These are phyloP conservation scores for Zophobas morio DNA, from an alignment of 1,140 invertebrate genomes.

Conservation along the genomic window DNA sequence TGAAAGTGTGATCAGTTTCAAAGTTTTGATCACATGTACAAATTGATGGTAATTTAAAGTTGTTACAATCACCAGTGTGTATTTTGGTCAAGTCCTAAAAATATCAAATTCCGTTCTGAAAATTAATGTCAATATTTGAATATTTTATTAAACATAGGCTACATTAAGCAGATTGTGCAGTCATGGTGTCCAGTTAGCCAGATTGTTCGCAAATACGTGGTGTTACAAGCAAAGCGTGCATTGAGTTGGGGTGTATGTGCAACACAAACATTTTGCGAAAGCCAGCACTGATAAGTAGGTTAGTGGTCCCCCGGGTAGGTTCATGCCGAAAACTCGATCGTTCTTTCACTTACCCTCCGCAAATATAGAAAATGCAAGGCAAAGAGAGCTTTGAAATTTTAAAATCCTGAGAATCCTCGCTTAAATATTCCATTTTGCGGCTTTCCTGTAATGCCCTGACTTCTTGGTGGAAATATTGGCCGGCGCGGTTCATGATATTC, in stretches of 20 bases:
- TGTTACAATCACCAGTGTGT: too few species aligned
- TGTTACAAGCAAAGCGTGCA: conserved; percentile 22
- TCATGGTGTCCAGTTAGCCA: too few species aligned
- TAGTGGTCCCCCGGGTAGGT: conserved; percentile 52
- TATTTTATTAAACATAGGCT: too few species aligned
- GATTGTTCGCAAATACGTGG: neutral
- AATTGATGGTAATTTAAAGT: too few species aligned
- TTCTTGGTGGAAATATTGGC: conserved; percentile 52
- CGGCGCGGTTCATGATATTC: conserved; percentile 53
- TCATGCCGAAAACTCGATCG: conserved; percentile 56
- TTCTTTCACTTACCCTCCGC: conserved; percentile 56
- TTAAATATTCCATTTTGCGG: conserved; percentile 58
- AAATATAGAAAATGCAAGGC: conserved; percentile 57
- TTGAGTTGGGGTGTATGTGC: conserved; percentile 13
- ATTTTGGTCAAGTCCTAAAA: too few species aligned
- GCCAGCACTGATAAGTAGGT: conserved; percentile 56
- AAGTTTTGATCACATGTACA: too few species aligned
- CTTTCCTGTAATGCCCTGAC: conserved; percentile 45
- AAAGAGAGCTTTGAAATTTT: conserved; percentile 57
- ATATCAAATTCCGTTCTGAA: too few species aligned
- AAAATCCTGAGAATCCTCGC: conserved; percentile 56
- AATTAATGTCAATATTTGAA: too few species aligned
- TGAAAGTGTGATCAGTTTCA: too few species aligned
- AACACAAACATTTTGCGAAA: conserved; percentile 27
- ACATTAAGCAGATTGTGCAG: too few species aligned